phyloP scores from a whole-genome alignment of 2,797 vertebrate genomes.

The Epinephelus awoara region DNA sequence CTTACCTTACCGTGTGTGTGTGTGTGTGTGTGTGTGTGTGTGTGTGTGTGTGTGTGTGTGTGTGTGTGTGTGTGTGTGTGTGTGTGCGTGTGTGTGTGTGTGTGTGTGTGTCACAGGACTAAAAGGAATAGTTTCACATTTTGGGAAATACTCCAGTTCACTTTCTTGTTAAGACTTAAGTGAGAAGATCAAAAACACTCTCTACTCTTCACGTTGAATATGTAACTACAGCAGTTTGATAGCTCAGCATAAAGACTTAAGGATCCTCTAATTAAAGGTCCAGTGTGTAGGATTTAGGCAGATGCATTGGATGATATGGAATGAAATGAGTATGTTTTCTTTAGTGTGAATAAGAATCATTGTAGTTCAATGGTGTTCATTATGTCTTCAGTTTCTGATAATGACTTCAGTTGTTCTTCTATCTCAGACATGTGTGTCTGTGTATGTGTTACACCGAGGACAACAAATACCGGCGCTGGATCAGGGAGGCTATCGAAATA shows the following conservation, averaged over 20 bases:
- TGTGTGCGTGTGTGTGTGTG: neutral
- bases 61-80: neutral
- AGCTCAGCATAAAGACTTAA: slow-evolving; percentile 5
- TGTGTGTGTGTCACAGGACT: neutral
- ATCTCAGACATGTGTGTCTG: too few species aligned
- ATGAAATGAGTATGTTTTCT: too few species aligned
- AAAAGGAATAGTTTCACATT: slow-evolving; percentile 10
- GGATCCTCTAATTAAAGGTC: neutral
- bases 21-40: neutral
- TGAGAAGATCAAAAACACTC: neutral
- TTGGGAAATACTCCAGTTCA: neutral
- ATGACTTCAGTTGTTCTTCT: too few species aligned
- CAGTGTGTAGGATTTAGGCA: too few species aligned
- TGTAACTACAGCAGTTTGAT: neutral
- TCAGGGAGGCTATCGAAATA: too few species aligned
- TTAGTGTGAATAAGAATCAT: too few species aligned
- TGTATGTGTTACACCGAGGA: too few species aligned
- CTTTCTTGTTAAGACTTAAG: neutral
- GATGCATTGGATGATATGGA: too few species aligned
- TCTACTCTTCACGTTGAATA: neutral
- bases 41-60: neutral
- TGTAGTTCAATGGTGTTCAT: too few species aligned
- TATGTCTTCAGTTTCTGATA: too few species aligned
- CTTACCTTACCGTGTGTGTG: slow-evolving; percentile 33
- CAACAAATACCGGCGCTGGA: too few species aligned